These are phyloP conservation scores for Mesocentrotus franciscanus DNA, from an alignment of 53 echinoderm and acorn worm genomes.

Conservation along the genomic window DNA sequence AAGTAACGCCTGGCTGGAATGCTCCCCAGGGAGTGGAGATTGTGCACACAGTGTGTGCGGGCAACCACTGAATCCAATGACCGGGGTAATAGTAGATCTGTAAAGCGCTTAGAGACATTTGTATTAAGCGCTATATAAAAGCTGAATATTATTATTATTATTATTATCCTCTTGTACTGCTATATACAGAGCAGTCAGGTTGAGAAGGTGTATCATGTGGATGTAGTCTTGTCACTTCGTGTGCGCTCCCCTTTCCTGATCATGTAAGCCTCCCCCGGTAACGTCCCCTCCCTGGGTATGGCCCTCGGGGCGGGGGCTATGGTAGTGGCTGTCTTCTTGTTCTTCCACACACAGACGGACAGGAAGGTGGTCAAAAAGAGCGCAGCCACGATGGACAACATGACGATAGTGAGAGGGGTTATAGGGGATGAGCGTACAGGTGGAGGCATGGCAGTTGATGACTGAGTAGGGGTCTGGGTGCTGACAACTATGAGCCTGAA, in stretches of 20 bases:
- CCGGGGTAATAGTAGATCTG: no score
- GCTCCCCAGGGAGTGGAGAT: no score
- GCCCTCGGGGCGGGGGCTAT: constrained; percentile 26
- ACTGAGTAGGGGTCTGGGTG: background rate
- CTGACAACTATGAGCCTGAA: background rate
- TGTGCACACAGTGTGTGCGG: no score
- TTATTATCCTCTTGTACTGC: no score
- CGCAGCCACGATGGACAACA: constrained; percentile 20
- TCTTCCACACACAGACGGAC: constrained; percentile 29
- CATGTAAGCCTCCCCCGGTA: constrained; percentile 48
- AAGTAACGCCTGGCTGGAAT: no score
- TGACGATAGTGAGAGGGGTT: constrained; percentile 37
- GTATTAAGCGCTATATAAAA: no score
- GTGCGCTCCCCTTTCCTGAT: background rate
- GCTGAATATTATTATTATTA: no score
- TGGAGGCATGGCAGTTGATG: background rate
- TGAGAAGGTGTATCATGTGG: background rate
- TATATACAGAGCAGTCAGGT: no score
- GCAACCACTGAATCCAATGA: no score
- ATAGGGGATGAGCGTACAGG: background rate
- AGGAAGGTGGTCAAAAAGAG: background rate
- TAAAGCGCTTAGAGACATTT: no score
- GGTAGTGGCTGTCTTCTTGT: constrained; percentile 20
- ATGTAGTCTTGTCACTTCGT: background rate
- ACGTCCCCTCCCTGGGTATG: constrained; percentile 16